phyloP scores from a whole-genome alignment of 1,140 invertebrate genomes.

The Lycorma delicatula region DNA sequence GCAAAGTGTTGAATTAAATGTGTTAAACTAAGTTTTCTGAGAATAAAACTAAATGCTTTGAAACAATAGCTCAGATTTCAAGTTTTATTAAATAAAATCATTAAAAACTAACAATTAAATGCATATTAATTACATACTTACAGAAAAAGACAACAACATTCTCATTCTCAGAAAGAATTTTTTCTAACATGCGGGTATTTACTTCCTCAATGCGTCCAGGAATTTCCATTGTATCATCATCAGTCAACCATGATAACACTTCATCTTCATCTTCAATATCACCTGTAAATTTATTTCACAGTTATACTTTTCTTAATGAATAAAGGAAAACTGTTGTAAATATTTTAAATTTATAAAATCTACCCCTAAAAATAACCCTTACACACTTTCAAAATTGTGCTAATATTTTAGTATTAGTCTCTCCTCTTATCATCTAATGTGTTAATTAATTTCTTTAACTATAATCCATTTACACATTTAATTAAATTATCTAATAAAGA shows the following conservation, averaged over 20 bases:
- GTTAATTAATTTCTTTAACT: no score
- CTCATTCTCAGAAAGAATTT: slow-evolving; percentile 78
- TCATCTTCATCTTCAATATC: slow-evolving; percentile 86
- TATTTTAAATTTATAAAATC: not conserved
- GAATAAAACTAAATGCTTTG: no score
- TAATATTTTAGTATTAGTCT: not conserved
- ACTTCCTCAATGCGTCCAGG: slow-evolving; percentile 92
- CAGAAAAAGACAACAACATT: slow-evolving; percentile 89
- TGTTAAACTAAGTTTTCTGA: no score
- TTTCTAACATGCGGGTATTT: slow-evolving; percentile 83
- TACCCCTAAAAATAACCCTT: not conserved
- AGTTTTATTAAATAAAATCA: no score
- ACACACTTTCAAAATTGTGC: not conserved
- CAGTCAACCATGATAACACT: slow-evolving; percentile 82
- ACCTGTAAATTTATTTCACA: slow-evolving; percentile 41
- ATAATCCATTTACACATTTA: no score
- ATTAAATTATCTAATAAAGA: no score
- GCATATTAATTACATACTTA: slow-evolving; percentile 46
- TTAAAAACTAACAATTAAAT: not conserved
- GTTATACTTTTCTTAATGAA: not conserved
- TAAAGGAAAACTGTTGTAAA: not conserved
- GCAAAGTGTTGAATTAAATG: no score
- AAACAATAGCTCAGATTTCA: no score
- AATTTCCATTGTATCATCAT: slow-evolving; percentile 83
- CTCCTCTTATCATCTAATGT: no score